Evolutionary conservation across 1,140 invertebrate species (phyloP).

Genomic region (Drosophila arawakana): DNA sequence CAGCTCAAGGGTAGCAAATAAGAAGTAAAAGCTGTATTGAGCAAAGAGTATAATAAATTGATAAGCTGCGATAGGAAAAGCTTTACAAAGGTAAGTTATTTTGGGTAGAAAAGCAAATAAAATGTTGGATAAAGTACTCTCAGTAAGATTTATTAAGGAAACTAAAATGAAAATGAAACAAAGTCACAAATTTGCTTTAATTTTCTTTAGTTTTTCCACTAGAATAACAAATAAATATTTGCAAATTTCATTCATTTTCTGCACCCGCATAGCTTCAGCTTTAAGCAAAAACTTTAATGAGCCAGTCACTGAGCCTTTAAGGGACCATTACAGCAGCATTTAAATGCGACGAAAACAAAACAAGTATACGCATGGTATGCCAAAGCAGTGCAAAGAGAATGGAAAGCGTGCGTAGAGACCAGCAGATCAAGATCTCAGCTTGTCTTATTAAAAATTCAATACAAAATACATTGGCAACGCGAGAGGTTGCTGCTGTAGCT

Average conservation of each 20-base stretch:
- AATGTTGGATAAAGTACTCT: no score
- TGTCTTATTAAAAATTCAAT: conserved; percentile 81
- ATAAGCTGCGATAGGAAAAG: no score
- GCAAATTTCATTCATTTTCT: background rate
- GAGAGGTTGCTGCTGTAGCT: conserved; percentile 28
- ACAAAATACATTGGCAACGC: conserved; percentile 70
- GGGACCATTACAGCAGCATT: conserved; percentile 38
- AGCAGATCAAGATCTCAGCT: conserved; percentile 51
- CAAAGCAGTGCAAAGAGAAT: background rate
- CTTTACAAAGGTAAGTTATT: no score
- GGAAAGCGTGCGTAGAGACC: background rate
- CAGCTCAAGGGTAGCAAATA: no score
- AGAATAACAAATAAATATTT: background rate
- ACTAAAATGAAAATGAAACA: background rate
- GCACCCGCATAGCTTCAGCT: background rate
- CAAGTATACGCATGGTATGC: conserved; percentile 30
- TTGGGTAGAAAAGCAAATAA: no score
- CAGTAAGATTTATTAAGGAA: no score
- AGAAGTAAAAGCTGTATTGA: no score
- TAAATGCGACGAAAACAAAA: conserved; percentile 22
- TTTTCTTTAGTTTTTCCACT: background rate
- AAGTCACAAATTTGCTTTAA: background rate
- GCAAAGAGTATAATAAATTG: no score
- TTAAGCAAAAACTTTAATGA: conserved; percentile 3
- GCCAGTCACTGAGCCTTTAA: conserved; percentile 7